These are phyloP conservation scores for Hypotaenidia okinawae DNA, from an alignment of 2,797 vertebrate genomes.

Conservation along the genomic window DNA sequence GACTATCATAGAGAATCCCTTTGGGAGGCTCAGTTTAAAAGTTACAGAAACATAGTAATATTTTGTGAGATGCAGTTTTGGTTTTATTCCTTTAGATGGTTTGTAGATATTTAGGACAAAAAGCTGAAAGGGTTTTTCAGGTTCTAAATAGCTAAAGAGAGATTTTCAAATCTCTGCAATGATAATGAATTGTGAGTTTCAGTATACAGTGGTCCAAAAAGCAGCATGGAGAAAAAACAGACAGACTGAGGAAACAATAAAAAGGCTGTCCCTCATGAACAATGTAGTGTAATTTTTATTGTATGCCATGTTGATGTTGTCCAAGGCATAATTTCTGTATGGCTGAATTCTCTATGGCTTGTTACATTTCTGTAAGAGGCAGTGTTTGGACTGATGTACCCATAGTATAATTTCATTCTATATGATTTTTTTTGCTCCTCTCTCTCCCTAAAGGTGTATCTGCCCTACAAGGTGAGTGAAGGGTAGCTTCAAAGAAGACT, in stretches of 20 bases:
- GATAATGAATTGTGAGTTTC: neutral
- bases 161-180: neutral
- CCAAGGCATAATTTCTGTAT: neutral
- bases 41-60: conserved; percentile 30
- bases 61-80: conserved; percentile 11
- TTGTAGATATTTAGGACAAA: neutral
- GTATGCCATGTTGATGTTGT: neutral
- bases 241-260: neutral
- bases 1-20: conserved; percentile 13
- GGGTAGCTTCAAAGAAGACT: neutral
- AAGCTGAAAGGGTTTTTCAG: neutral
- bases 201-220: neutral
- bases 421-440: neutral
- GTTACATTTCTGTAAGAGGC: neutral
- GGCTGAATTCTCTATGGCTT: neutral
- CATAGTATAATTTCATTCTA: neutral
- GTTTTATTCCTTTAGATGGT: neutral
- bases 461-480: neutral
- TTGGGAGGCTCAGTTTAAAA: conserved; percentile 39
- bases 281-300: neutral
- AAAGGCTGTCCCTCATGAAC: neutral
- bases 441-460: neutral
- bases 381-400: neutral
- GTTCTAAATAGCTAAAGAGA: neutral
- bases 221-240: neutral